phyloP scores from a whole-genome alignment of 30 jellyfish, hydroid and myxozoan genomes.

The Pelagia noctiluca region DNA sequence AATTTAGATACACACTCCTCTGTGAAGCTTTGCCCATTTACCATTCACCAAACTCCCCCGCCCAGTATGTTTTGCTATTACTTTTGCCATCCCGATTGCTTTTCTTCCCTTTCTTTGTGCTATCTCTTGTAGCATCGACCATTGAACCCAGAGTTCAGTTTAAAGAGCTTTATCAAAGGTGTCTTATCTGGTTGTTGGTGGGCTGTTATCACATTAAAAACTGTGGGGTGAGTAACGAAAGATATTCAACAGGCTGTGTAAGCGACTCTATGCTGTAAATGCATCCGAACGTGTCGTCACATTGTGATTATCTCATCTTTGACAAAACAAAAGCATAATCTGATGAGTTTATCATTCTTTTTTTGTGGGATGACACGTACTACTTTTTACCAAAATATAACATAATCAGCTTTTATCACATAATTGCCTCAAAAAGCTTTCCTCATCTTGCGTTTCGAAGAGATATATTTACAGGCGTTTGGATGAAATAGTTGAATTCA shows the following conservation, averaged over 20 bases:
- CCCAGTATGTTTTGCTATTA: too few species aligned
- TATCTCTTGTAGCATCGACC: slow-evolving; percentile 48
- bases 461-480: too few species aligned
- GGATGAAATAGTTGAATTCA: too few species aligned
- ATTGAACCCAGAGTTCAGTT: slow-evolving; percentile 57
- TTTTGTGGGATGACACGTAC: background rate
- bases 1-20: background rate
- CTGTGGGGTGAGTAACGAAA: slow-evolving; percentile 72
- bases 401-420: background rate
- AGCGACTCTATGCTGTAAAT: background rate
- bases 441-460: too few species aligned
- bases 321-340: background rate
- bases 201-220: slow-evolving; percentile 84
- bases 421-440: background rate
- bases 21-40: background rate
- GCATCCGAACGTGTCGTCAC: background rate
- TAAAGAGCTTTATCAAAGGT: slow-evolving; percentile 65
- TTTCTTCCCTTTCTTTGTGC: background rate
- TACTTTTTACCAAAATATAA: background rate
- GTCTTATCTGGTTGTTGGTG: slow-evolving; percentile 74
- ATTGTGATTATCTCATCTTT: background rate
- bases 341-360: background rate
- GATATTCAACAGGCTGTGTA: background rate
- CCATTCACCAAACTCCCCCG: too few species aligned
- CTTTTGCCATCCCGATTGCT: background rate